Conservation (phyloP, 2,797 vertebrate genomes). For the Remorina albescens region DNA sequence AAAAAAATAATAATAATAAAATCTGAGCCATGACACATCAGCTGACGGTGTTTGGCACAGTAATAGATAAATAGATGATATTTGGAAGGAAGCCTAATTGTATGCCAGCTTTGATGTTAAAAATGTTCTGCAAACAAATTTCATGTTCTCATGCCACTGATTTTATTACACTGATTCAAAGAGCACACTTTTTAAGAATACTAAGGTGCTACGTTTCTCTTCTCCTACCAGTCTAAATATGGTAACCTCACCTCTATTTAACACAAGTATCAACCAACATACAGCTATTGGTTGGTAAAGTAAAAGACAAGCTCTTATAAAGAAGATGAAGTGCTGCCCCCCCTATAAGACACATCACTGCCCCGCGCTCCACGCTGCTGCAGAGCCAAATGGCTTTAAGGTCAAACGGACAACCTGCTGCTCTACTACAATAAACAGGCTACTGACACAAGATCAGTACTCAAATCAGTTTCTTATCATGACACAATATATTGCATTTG, state of each 20-base stretch:
- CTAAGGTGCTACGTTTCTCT: too few species aligned
- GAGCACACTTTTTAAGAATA: conserved; percentile 11
- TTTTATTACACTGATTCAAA: conserved; percentile 44
- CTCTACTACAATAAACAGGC: not conserved
- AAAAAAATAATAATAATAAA: not conserved
- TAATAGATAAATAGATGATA: conserved; percentile 50
- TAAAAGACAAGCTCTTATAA: not conserved
- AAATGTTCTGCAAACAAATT: conserved; percentile 27
- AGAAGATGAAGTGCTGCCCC: conserved; percentile 6
- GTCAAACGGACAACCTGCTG: conserved; percentile 1
- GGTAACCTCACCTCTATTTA: conserved; percentile 3
- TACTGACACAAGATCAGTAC: not conserved
- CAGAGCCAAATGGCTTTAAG: not conserved
- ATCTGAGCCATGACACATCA: conserved; percentile 32
- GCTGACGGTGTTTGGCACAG: conserved; percentile 41
- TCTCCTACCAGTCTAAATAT: not conserved
- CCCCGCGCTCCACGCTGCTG: too few species aligned
- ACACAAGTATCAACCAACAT: conserved; percentile 1
- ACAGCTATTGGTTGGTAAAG: not conserved
- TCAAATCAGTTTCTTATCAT: not conserved
- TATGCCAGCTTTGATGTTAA: conserved; percentile 60
- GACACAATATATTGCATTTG: not conserved
- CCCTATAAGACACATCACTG: too few species aligned
- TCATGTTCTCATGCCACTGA: conserved; percentile 43
- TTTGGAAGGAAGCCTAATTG: conserved; percentile 59